These are phyloP conservation scores for Chromoteleia sp. DNA, from an alignment of 2,888 invertebrate genomes.

Conservation along the genomic window DNA sequence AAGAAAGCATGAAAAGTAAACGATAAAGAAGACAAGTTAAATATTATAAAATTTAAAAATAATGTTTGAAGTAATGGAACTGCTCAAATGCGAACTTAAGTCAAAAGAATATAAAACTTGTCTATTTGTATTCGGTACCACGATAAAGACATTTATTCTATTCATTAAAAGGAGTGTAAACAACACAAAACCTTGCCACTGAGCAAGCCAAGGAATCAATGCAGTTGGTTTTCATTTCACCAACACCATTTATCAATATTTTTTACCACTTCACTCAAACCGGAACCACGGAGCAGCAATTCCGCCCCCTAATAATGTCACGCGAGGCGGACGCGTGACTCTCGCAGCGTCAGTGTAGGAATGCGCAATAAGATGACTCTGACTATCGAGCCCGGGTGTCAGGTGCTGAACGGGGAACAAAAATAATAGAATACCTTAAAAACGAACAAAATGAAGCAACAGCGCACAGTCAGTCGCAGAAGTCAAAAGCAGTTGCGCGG, in stretches of 20 bases:
- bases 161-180: too few relatives aligned
- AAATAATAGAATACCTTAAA: constrained; percentile 37
- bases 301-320: constrained; percentile 58
- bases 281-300: constrained; percentile 26
- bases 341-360: constrained; percentile 16
- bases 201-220: constrained; percentile 17
- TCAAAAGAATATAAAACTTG: too few relatives aligned
- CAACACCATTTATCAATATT: constrained; percentile 22
- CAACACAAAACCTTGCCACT: too few relatives aligned
- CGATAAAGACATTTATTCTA: too few relatives aligned
- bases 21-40: too few relatives aligned
- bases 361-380: constrained; percentile 43
- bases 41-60: too few relatives aligned
- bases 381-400: constrained; percentile 3
- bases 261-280: constrained; percentile 37
- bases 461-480: constrained; percentile 30
- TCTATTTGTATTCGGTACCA: too few relatives aligned
- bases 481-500: constrained; percentile 61
- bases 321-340: constrained; percentile 44
- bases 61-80: too few relatives aligned
- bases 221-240: constrained; percentile 42
- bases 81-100: too few relatives aligned
- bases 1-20: too few relatives aligned
- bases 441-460: constrained; percentile 34
- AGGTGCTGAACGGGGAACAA: constrained; percentile 11